Evolutionary conservation across 1,140 invertebrate genomes (phyloP).

Genomic region (Bombus consobrinus): DNA sequence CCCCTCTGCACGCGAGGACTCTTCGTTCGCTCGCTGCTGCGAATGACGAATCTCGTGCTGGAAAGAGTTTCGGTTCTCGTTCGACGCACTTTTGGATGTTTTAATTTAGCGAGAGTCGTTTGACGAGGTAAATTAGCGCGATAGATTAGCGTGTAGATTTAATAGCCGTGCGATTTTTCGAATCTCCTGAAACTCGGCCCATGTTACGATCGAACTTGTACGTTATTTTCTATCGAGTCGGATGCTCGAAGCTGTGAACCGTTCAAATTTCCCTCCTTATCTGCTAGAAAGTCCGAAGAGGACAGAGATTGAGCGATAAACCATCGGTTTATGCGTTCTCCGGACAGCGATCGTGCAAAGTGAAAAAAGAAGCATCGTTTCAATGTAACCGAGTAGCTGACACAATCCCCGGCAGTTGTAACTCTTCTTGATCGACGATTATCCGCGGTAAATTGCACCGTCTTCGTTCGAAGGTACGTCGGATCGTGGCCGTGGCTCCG

Average conservation of each 20-base stretch:
- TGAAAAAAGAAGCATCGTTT: neutral
- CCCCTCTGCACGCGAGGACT: constrained; percentile 40
- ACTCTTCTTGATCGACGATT: constrained; percentile 65
- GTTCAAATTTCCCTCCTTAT: neutral
- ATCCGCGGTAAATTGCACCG: constrained; percentile 59
- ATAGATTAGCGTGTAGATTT: too few relatives aligned
- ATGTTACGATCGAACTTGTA: too few relatives aligned
- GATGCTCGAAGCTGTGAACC: too few relatives aligned
- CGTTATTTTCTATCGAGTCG: too few relatives aligned
- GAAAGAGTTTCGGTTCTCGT: neutral
- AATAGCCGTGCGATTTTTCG: too few relatives aligned
- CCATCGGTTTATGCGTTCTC: neutral
- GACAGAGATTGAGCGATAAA: neutral
- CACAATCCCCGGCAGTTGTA: constrained; percentile 52
- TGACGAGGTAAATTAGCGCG: too few relatives aligned
- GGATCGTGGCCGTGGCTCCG: constrained; percentile 13
- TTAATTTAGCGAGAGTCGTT: neutral
- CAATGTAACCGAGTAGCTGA: constrained; percentile 45
- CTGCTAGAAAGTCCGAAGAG: neutral
- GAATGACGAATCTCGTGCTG: constrained; percentile 6
- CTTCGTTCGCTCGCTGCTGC: neutral
- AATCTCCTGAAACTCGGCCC: too few relatives aligned
- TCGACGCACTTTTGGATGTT: too few relatives aligned
- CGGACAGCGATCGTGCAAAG: neutral
- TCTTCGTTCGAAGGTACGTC: neutral